Evolutionary conservation across 2,113 vertebrate species (phyloP).

Genomic region (Tachysurus fulvidraco): DNA sequence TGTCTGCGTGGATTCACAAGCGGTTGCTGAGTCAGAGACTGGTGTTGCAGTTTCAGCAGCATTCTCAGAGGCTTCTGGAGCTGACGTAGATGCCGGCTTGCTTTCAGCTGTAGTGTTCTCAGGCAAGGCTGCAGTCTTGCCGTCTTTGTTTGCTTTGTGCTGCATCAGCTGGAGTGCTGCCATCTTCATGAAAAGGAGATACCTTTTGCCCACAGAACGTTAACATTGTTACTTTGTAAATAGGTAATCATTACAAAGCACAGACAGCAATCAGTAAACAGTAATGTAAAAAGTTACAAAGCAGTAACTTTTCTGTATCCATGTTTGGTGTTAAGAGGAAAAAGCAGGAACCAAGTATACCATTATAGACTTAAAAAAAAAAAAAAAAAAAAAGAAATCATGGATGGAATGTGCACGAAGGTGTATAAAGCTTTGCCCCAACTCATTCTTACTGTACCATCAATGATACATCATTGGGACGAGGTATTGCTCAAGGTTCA

Average conservation of each 20-base stretch:
- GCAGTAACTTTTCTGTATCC: not conserved
- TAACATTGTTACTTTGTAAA: constrained; percentile 2
- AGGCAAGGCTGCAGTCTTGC: constrained; percentile 61
- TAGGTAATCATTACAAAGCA: not conserved
- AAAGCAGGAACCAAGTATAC: not conserved
- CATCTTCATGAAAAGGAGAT: constrained; percentile 98
- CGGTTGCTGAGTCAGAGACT: not conserved
- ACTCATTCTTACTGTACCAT: not conserved
- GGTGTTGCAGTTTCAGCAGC: not conserved
- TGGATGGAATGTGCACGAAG: no score
- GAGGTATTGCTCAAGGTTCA: not conserved
- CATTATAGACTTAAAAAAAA: not conserved
- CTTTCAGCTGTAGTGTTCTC: constrained; percentile 63
- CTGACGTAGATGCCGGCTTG: not conserved
- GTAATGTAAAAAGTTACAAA: not conserved
- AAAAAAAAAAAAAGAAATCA: not conserved
- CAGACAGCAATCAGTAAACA: not conserved
- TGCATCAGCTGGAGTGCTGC: constrained; percentile 97
- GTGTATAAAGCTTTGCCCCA: not conserved
- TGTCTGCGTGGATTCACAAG: constrained; percentile 58
- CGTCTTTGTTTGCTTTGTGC: constrained; percentile 87
- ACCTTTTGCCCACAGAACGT: constrained; percentile 69
- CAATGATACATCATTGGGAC: not conserved
- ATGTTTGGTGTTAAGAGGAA: not conserved
- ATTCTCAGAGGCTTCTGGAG: not conserved